Evolutionary conservation across 1,140 invertebrate species (phyloP), one percentile per base, ranked within the genome.

Genomic region (Bombus fervidus): DNA sequence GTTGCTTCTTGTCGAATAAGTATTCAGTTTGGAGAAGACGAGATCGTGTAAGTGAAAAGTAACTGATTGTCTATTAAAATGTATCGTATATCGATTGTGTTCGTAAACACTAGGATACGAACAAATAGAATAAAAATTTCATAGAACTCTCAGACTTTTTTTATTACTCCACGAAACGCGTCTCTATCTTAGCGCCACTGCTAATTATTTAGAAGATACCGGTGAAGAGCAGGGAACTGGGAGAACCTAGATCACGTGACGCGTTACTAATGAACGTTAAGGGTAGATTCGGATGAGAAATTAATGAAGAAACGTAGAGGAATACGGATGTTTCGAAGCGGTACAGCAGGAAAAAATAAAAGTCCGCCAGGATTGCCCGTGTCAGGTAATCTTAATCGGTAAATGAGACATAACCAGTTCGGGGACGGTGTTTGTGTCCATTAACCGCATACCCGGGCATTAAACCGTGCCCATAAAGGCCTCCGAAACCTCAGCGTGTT

Each of bases 341-440:
- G 15, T 1, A 28, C n/a, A 25, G 5, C 22, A 28, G 15, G 1
- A n/a, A 28, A 25, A 77, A 83, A 86, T 78, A 72, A 83, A 79
- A 86, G 73, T 86, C 69, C 13, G 22, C 0, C 25, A 37, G 25
- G 80, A 78, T 64, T 59, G 74, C 41, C 74, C 81, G 81, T 78
- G 85, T 86, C 85, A 76, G 79, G 81, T 86, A 86, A 86, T 86
- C 85, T 86, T 86, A 86, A 86, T 86, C 85, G 85, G 85, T 83
- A 86, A 86, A 86, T 83, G 85, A 86, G 85, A 86, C 85, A 86
- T 86, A 86, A 86, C 85, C 85, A 86, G 85, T 86, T 86, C 79
- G 85, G 84, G 71, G 81, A 82, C 74, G 81, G 75, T 81, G 85
- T 86, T 86, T 83, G 85, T 81, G 85, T 86, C 81, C 85, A 86